Percentiles rank a stretch among this genome's conserved stretches.
phyloP scores from a whole-genome alignment of 2,888 invertebrate species.

The Neoaliturus tenellus region DNA sequence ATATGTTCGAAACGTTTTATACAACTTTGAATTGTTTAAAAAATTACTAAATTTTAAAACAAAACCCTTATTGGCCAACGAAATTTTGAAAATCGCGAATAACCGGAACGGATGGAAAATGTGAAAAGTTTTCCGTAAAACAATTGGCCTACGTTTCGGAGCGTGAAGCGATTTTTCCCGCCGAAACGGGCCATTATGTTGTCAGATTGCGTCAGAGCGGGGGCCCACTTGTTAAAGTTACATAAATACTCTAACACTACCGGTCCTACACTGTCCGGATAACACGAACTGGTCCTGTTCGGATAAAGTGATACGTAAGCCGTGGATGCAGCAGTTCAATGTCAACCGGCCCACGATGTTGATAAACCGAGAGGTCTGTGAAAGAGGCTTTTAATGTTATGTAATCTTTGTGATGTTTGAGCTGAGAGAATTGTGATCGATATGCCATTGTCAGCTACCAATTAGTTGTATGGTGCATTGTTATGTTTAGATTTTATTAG shows the following conservation, averaged over 20 bases:
- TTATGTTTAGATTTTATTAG: too few species aligned
- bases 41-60: too few species aligned
- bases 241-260: background rate
- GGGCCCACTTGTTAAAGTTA: constrained; percentile 13
- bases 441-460: too few species aligned
- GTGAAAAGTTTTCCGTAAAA: constrained; percentile 17
- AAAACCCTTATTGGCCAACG: too few species aligned
- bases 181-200: constrained; percentile 21
- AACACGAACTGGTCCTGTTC: background rate
- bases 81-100: background rate
- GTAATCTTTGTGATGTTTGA: too few species aligned
- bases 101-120: constrained; percentile 17
- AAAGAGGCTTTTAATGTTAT: background rate
- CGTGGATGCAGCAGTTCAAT: background rate
- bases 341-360: background rate
- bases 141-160: background rate
- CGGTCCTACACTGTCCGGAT: background rate
- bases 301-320: background rate
- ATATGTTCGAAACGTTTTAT: too few species aligned
- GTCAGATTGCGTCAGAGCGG: background rate
- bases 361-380: background rate
- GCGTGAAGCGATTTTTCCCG: constrained; percentile 19
- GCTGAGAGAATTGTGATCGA: too few species aligned
- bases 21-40: too few species aligned
- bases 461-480: too few species aligned